These are phyloP conservation scores for Drosophila infuscata DNA, from an alignment of 2,888 invertebrate genomes.

Conservation along the genomic window DNA sequence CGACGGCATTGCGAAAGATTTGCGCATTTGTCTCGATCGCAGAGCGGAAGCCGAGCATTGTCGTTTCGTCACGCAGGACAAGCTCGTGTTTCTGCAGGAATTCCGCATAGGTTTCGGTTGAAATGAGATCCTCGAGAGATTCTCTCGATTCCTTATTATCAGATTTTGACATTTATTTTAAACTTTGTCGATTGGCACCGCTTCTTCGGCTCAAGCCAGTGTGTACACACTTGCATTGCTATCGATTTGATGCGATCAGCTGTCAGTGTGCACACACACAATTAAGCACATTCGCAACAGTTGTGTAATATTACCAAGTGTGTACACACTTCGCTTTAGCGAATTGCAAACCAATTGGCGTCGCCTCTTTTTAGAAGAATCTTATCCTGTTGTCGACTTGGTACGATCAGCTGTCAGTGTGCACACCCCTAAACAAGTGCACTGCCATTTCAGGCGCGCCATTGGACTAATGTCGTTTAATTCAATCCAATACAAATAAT, in stretches of 20 bases:
- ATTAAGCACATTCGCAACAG: background rate
- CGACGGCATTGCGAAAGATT: conserved; percentile 38
- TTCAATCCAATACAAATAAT: background rate
- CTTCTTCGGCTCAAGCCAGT: background rate
- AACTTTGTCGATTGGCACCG: background rate
- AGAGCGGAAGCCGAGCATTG: conserved; percentile 35
- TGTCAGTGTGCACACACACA: background rate
- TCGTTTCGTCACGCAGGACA: conserved; percentile 29
- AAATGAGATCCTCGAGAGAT: background rate
- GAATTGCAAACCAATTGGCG: background rate
- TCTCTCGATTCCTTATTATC: background rate
- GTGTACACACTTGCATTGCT: background rate
- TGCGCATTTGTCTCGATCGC: conserved; percentile 36
- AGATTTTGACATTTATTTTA: background rate
- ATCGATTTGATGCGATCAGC: background rate
- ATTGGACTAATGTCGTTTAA: background rate
- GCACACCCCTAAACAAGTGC: background rate
- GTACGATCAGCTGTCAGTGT: background rate
- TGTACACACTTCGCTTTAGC: background rate
- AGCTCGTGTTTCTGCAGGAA: conserved; percentile 36
- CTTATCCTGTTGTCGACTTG: background rate
- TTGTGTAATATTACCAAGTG: background rate
- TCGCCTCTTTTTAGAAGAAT: background rate
- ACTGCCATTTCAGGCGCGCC: background rate
- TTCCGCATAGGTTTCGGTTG: conserved; percentile 13